A percentile compares a stretch with the other conserved stretches of the same genome.
Evolutionary conservation across 2,113 vertebrate species (phyloP).

Genomic region (Gambusia affinis): DNA sequence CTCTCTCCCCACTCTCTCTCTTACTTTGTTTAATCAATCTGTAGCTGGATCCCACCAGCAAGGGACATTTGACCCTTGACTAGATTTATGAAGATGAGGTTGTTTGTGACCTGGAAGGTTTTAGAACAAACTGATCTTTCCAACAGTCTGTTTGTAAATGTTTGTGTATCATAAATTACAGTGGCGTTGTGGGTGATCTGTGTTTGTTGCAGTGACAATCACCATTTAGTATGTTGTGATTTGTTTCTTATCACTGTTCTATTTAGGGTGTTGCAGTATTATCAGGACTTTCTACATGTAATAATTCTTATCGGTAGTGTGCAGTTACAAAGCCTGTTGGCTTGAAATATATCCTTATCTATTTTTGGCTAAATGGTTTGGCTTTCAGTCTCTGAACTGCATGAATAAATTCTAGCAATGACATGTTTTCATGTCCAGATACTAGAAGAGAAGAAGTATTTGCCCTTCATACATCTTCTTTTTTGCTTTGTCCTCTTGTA

Average conservation of each 20-base stretch:
- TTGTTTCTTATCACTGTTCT: slow-evolving; percentile 1
- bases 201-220: neutral
- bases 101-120: neutral
- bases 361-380: neutral
- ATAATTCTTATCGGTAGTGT: slow-evolving; percentile 21
- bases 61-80: neutral
- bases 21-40: no score
- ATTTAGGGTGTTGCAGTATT: slow-evolving; percentile 1
- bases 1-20: no score
- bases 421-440: neutral
- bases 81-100: neutral
- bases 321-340: slow-evolving; percentile 14
- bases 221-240: slow-evolving; percentile 1
- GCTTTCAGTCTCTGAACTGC: slow-evolving; percentile 14
- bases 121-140: neutral
- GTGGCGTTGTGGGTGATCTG: neutral
- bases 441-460: neutral
- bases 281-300: neutral
- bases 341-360: slow-evolving; percentile 8
- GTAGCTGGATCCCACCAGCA: no score
- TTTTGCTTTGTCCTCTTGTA: neutral
- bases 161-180: neutral
- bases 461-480: slow-evolving; percentile 1
- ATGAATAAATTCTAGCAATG: neutral
- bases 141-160: neutral